Evolutionary conservation across 2,888 invertebrate species (phyloP).

Genomic region (Sturmia bella): DNA sequence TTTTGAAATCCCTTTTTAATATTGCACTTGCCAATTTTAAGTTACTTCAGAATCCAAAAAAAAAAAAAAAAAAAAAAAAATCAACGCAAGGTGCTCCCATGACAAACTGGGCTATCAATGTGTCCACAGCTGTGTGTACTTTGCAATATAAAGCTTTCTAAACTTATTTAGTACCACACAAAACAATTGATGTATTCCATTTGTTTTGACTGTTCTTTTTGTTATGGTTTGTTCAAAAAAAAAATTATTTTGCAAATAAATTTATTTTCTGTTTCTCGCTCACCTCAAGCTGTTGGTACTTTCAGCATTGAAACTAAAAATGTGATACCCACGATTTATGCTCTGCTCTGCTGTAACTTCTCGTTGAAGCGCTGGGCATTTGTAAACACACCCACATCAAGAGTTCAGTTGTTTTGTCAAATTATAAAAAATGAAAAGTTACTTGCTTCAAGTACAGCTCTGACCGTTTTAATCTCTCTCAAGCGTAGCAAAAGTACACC

Average conservation of each 20-base stretch:
- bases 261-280: constrained; percentile 7
- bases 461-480: background rate
- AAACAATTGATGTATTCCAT: background rate
- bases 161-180: too few relatives aligned
- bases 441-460: constrained; percentile 26
- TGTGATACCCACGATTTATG: background rate
- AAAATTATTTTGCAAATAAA: constrained; percentile 33
- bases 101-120: too few relatives aligned
- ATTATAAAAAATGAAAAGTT: constrained; percentile 9
- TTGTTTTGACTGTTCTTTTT: too few relatives aligned
- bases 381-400: constrained; percentile 30
- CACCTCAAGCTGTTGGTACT: constrained; percentile 33
- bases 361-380: background rate
- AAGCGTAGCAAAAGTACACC: background rate
- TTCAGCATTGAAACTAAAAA: background rate
- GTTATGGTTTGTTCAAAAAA: background rate
- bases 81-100: too few relatives aligned
- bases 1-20: too few relatives aligned
- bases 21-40: too few relatives aligned
- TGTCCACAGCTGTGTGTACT: too few relatives aligned
- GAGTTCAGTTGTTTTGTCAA: background rate
- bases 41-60: too few relatives aligned
- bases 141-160: too few relatives aligned
- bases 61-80: too few relatives aligned
- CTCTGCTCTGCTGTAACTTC: background rate